Evolutionary conservation across 2,888 invertebrate genomes (phyloP), one percentile per base, ranked within the genome.

Genomic region (Tryphoninae sp.): DNA sequence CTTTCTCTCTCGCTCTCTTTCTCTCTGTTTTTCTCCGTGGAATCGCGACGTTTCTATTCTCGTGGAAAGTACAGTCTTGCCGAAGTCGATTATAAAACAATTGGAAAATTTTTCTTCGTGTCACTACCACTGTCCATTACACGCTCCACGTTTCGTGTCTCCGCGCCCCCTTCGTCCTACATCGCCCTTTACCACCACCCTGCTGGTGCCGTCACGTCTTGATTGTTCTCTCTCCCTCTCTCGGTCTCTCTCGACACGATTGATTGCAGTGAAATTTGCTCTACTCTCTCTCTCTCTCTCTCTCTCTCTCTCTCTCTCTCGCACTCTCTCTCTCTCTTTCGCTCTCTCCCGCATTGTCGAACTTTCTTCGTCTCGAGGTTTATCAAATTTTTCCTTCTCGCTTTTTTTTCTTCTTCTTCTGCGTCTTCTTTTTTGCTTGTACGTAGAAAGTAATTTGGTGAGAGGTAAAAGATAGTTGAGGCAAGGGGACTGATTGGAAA

Each of bases 31-130:
- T 65, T 16, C 40, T 23, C 40, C 64, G 40, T 23, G n/a, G 67
- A n/a, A 67, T 67, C 68, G 59, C 33, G 6, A 33, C 33, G 33
- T 33, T 33, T 71, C 51, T 26, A 67, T 26, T 67, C 53, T 62
- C n/a, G 9, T 40, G 40, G 65, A 65, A 59, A 26, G 22, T 19
- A 55, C 55, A 19, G 55, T 3, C 22, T 55, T 55, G 55, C 16
- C 73, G 72, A 79, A 82, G 79, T 82, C 82, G 79, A 82, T 82
- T 80, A 82, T 80, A 82, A 82, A 80, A 80, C 82, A 82, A 80
- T 82, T 74, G 59, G 58, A 77, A 77, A 81, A 77, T 69, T 40
- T 77, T 72, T 68, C 59, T 58, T 40, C 67, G 8, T 19, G 55
- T 58, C 26, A 16, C 58, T 74, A 45, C 33, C 23, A 22, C 71